phyloP scores from a whole-genome alignment of 2,113 vertebrate species.

The Otocyon megalotis region DNA sequence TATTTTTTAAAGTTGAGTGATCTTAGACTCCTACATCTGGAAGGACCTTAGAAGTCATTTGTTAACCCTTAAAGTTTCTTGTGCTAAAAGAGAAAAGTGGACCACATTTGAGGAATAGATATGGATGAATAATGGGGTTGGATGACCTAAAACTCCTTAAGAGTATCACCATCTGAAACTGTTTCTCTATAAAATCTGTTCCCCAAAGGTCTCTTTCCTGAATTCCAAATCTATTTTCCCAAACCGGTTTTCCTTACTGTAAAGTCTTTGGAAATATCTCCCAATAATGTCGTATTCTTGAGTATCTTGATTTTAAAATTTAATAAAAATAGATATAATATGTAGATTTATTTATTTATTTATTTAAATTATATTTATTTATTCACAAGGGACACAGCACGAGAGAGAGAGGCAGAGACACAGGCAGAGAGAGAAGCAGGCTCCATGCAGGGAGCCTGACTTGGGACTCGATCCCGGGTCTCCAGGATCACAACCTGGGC shows the following conservation, averaged over 20 bases:
- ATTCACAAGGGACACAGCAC: no score
- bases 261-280: background rate
- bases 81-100: slow-evolving; percentile 3
- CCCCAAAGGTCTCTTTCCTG: slow-evolving; percentile 3
- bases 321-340: slow-evolving; percentile 22
- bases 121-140: background rate
- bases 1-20: slow-evolving; percentile 41
- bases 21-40: slow-evolving; percentile 14
- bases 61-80: background rate
- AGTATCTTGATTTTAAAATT: slow-evolving; percentile 42
- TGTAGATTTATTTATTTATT: no score
- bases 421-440: no score
- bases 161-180: background rate
- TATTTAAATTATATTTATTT: no score
- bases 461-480: no score
- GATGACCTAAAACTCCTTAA: background rate
- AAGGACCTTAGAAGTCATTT: background rate
- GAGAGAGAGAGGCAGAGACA: no score
- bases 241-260: background rate
- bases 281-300: background rate
- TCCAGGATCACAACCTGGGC: no score
- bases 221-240: slow-evolving; percentile 12
- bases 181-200: background rate
- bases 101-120: background rate
- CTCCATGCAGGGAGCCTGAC: no score